Percentiles rank a stretch among this genome's conserved stretches.
Evolutionary conservation across 2,888 invertebrate species (phyloP).

Genomic region (Cheilosia urbana): DNA sequence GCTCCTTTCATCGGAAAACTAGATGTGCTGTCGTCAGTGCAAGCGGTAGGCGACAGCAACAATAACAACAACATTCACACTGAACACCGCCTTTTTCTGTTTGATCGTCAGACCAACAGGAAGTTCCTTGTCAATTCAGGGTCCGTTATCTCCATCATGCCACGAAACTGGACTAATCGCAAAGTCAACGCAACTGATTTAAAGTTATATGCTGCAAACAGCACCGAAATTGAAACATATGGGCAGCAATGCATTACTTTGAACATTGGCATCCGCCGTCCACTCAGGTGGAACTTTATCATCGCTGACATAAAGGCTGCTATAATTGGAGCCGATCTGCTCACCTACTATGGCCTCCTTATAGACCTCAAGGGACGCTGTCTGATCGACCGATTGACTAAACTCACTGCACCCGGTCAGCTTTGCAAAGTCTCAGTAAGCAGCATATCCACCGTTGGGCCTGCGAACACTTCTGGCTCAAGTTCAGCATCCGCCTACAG

Average conservation of each 20-base stretch:
- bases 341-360: not conserved
- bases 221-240: not conserved
- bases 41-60: not conserved
- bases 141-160: not conserved
- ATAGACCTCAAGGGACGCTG: not conserved
- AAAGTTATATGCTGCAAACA: not conserved
- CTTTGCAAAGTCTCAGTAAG: not conserved
- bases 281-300: not conserved
- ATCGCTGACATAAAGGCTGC: not conserved
- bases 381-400: slow-evolving; percentile 5
- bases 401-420: not conserved
- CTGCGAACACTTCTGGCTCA: not conserved
- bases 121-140: not conserved
- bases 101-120: too few relatives aligned
- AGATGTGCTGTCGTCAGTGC: not conserved
- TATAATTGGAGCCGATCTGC: too few relatives aligned
- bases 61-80: not conserved
- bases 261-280: not conserved
- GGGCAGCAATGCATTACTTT: not conserved
- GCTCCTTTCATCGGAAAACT: not conserved
- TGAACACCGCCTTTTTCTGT: not conserved
- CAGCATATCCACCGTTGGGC: slow-evolving; percentile 7
- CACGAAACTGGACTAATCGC: not conserved
- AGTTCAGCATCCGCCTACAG: not conserved
- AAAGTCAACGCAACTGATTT: not conserved